Percentiles rank a stretch among this genome's conserved stretches.
Evolutionary conservation across 2,797 vertebrate species (phyloP).

Genomic region (Propithecus perrieri): DNA sequence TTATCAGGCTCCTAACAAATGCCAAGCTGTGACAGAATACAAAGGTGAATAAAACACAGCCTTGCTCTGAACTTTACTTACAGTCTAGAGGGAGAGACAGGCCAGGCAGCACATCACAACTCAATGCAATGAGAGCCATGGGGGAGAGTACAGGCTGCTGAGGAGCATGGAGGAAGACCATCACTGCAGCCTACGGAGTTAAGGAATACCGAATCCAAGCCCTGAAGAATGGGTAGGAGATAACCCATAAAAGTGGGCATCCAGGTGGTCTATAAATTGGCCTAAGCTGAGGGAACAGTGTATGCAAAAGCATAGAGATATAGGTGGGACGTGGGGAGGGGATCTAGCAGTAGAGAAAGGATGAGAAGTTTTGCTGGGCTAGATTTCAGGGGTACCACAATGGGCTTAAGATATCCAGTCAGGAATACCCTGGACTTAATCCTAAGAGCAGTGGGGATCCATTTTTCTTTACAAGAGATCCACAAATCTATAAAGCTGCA

Average conservation of each 20-base stretch:
- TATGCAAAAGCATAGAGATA: background rate
- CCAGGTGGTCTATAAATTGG: background rate
- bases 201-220: background rate
- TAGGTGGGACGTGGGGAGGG: no score
- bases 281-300: background rate
- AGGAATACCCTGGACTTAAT: background rate
- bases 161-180: background rate
- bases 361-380: background rate
- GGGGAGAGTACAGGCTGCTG: background rate
- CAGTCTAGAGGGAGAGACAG: background rate
- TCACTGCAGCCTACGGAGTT: background rate
- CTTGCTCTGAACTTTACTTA: slow-evolving; percentile 28
- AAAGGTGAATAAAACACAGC: slow-evolving; percentile 29
- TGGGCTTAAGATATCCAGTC: background rate
- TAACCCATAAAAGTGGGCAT: background rate
- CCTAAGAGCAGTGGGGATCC: background rate
- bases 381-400: background rate
- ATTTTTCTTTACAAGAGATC: background rate
- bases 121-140: background rate
- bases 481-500: background rate
- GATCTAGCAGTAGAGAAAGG: background rate
- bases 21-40: slow-evolving; percentile 29
- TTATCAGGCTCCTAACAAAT: slow-evolving; percentile 52
- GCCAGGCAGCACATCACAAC: background rate
- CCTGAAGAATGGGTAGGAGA: background rate